Percentiles rank a stretch among this genome's conserved stretches.
Conservation (phyloP, 2,888 invertebrate genomes). For the Lampropteryx suffumata region DNA sequence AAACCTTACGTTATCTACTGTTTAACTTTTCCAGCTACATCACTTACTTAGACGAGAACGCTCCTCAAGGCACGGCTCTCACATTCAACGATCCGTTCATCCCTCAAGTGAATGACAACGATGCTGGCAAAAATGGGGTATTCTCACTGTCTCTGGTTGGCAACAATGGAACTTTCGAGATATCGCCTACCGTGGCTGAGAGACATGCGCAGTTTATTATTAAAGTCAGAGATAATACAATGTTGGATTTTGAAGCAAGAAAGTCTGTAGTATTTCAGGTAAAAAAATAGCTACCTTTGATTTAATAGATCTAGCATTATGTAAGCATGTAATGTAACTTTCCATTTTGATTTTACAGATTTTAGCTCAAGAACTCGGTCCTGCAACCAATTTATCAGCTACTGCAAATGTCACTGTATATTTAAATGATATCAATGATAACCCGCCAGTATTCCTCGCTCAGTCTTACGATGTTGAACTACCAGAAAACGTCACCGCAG, state of each 20-base stretch:
- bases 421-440: constrained; percentile 94
- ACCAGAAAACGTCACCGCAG: constrained; percentile 91
- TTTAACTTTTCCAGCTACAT: constrained; percentile 84
- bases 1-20: background rate
- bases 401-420: constrained; percentile 90
- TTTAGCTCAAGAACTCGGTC: constrained; percentile 91
- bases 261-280: constrained; percentile 90
- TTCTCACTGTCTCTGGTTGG: constrained; percentile 90
- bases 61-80: constrained; percentile 90
- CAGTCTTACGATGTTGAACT: constrained; percentile 88
- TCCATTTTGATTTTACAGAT: constrained; percentile 71
- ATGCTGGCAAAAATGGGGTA: constrained; percentile 91
- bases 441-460: constrained; percentile 90
- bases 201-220: constrained; percentile 90
- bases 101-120: constrained; percentile 89
- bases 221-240: constrained; percentile 90
- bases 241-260: constrained; percentile 93
- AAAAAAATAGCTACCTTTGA: constrained; percentile 19
- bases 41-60: constrained; percentile 90
- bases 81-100: constrained; percentile 88
- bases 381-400: constrained; percentile 88
- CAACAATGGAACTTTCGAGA: constrained; percentile 94
- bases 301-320: background rate
- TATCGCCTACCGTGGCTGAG: constrained; percentile 92
- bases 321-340: background rate